Percentiles rank a stretch among this genome's conserved stretches.
These are phyloP conservation scores for Anguilla marmorata DNA, from an alignment of 2,797 vertebrate species.

Conservation along the genomic window DNA sequence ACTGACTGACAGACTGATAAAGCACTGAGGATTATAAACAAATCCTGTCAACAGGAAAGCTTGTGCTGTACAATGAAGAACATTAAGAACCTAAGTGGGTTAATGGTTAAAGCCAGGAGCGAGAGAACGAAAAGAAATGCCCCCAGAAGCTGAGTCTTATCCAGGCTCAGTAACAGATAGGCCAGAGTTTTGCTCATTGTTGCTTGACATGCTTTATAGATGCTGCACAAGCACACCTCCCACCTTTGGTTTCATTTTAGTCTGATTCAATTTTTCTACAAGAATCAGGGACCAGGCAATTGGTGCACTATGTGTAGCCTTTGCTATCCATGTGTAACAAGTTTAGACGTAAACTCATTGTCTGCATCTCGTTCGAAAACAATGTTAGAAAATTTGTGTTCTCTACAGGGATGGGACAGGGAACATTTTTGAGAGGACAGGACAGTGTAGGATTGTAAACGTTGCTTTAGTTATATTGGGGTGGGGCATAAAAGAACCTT, in stretches of 20 bases:
- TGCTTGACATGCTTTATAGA: not conserved
- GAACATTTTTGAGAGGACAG: too few species aligned
- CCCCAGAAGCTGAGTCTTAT: not conserved
- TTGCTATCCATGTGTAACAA: not conserved
- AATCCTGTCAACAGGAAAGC: not conserved
- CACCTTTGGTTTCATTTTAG: not conserved
- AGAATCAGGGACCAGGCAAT: not conserved
- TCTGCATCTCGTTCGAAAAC: too few species aligned
- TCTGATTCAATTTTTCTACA: not conserved
- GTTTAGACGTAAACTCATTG: too few species aligned
- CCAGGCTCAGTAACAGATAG: not conserved
- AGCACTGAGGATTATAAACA: not conserved
- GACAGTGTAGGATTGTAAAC: too few species aligned
- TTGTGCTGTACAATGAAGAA: slow-evolving; percentile 8
- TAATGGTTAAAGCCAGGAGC: slow-evolving; percentile 19
- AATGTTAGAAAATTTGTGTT: too few species aligned
- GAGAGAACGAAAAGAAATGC: not conserved
- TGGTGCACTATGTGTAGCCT: not conserved
- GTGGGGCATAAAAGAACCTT: too few species aligned
- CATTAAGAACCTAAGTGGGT: slow-evolving; percentile 10
- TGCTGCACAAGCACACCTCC: not conserved
- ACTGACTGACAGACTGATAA: not conserved
- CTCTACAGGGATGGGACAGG: too few species aligned
- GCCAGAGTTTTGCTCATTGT: not conserved
- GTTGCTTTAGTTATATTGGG: too few species aligned